Evolutionary conservation across 2,888 invertebrate species (phyloP), one percentile per base, ranked within the genome.

Genomic region (Melikaiella ostensackeni): DNA sequence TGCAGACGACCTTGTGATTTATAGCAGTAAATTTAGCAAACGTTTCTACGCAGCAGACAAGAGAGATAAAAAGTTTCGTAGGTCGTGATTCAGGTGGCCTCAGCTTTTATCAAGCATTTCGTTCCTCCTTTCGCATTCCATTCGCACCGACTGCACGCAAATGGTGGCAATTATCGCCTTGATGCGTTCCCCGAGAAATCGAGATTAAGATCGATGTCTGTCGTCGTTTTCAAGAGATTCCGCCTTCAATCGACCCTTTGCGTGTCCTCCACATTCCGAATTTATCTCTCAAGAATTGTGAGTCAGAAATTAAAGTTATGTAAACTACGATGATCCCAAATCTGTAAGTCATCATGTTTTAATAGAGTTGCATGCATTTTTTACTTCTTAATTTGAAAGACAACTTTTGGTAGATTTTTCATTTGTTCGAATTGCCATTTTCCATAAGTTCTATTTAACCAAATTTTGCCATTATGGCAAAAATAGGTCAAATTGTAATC

Each of bases 61-160:
- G 30, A 46, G 46, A 50, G 30, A 70, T 27, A 46, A 46, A 66
- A 66, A 70, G 46, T 46, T 50, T 30, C 27, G 30, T 70, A 30
- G 42, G 27, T 66, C 59, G 59, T 59, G 59, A 59, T 46, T 46
- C 70, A 70, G 70, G 46, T 70, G 46, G 46, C 46, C n/a, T n/a
- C 16, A 27, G 46, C 19, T 46, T 70, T 70, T 66, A 66, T 70
- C 46, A 42, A 50, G 27, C 27, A 50, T 46, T 70, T 70, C 35
- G 64, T 66, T 24, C 27, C 16, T 42, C 42, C 78, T 76, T 78
- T 79, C 79, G 77, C 77, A 79, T 78, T 77, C 77, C 81, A 78
- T 77, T 78, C 77, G 78, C 78, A 76, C 76, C 70, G 78, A 76
- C 77, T 77, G 74, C 78, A 78, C 81, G 79, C 81, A 81, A 81